Base-by-base conservation (phyloP, 2,113 vertebrate species). In the Pteropus alecto region DNA sequence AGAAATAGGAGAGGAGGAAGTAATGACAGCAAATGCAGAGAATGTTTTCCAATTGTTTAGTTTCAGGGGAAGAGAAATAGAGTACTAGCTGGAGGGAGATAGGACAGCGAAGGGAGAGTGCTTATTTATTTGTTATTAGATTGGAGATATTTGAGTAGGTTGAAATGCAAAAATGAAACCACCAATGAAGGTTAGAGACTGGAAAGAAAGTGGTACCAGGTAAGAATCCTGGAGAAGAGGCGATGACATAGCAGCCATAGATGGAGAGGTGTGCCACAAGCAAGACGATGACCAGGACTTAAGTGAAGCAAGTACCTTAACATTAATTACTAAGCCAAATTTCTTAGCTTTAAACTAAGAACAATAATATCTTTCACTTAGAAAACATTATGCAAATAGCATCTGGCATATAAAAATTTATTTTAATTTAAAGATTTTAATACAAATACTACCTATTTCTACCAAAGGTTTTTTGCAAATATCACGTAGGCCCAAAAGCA, bases 31-130 rank as follows among this genome's bases (percentile, higher is more conserved):
- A 51, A 67, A 54, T 12, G 11, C 6, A 73, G 67, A 73, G 38
- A 83, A 48, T 2, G 5, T n/a, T 79, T 89, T n/a, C 19, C 30
- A 56, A 46, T 19, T 28, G 18, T 24, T 74, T 28, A 26, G 7
- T 65, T 54, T 38, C 35, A 35, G 38, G 77, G 51, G 24, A 71
- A 91, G 54, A 94, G 28, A 70, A 21, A 54, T 6, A 46, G 5
- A 58, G 41, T 0, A 51, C 12, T 4, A 15, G 43, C 12, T 7
- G 9, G 28, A 58, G 19, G 22, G 10, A 8, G 2, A 14, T 0
- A 46, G 19, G 21, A 21, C 21, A 16, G 22, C 30, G 21, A 41
- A 73, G 43, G 38, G 9, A 48, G 43, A 68, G 18, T 6, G 0
- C 13, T 24, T 13, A 16, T 22, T 35, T 19, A 16, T 19, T 38